These are phyloP conservation scores for Steatocranus sp. DNA, from an alignment of 2,797 vertebrate species.

Conservation along the genomic window DNA sequence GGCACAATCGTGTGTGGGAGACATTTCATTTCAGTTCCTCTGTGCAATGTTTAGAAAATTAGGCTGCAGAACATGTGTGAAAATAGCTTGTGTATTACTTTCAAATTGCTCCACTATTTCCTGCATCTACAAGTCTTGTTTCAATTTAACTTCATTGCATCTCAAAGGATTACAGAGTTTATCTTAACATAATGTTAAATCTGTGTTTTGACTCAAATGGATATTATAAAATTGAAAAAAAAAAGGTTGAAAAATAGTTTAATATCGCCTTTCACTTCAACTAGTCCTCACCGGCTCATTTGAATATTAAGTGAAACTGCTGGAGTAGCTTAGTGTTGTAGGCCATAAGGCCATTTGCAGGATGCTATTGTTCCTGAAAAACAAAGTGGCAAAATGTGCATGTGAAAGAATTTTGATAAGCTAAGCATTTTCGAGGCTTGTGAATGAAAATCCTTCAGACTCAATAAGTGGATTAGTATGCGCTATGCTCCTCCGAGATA, in stretches of 20 bases:
- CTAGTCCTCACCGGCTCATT: conserved; percentile 29
- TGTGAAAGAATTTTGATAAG: conserved; percentile 68
- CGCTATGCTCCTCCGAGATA: conserved; percentile 47
- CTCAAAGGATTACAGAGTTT: neutral
- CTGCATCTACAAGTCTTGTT: neutral
- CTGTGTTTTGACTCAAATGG: neutral
- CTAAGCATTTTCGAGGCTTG: conserved; percentile 43
- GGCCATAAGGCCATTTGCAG: conserved; percentile 46
- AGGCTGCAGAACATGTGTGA: neutral
- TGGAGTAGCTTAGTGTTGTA: conserved; percentile 34
- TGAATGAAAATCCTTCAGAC: conserved; percentile 61
- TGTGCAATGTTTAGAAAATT: neutral
- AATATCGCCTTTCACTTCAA: neutral
- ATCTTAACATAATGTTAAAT: neutral
- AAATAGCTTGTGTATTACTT: neutral
- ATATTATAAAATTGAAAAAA: neutral
- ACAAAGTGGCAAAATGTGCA: conserved; percentile 71
- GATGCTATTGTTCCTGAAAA: conserved; percentile 66
- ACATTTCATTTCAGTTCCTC: neutral
- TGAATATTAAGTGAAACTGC: conserved; percentile 41
- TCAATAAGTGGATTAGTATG: conserved; percentile 69
- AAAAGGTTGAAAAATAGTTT: neutral
- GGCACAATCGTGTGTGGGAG: neutral
- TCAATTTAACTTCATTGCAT: neutral
- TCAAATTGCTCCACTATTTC: neutral